Base-by-base conservation (phyloP, 2,888 invertebrate genomes). In the Eupithecia inturbata region DNA sequence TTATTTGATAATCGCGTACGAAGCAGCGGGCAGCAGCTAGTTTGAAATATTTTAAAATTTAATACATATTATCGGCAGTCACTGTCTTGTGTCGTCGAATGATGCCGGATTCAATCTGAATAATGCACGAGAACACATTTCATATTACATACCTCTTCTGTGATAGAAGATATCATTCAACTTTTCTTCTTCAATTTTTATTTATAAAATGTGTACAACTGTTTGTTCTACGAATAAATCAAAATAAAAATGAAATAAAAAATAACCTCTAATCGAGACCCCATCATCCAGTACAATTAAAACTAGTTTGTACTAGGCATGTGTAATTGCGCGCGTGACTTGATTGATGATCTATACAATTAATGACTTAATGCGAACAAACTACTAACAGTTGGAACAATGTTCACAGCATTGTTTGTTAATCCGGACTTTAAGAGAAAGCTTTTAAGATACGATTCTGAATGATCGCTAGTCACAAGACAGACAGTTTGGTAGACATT, bases 331-430 rank as follows among this genome's bases (percentile, higher is more conserved):
- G 62, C 68, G 64, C 75, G 62, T 69, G 60, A 71, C 62, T 63
- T 33, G 73, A 74, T 71, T 72, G 74, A 73, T 68, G 73, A 76
- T 73, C 68, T 72, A 63, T 73, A 66, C 53, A 66, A 57, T 39
- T 75, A 77, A 78, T 78, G 71, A 78, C 77, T 77, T 75, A 66
- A 77, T 77, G 74, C 63, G 57, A 63, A 72, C 53, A 64, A 26
- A 57, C n/a, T 67, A 12, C 6, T 19, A 19, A 19, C n/a, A 53
- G n/a, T 22, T 9, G 36, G n/a, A n/a, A n/a, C n/a, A n/a, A n/a
- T 36, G 63, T 49, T 53, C 60, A 10, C 70, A 63, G 63, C 64
- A 19, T 64, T 70, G 70, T 64, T 36, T 39, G 66, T 41, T 64
- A 36, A 36, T 10, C n/a, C 3, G 10, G 22, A 4, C 33, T 31